Conservation (phyloP, 2,113 vertebrate species). For the Clarias macrocephalus region DNA sequence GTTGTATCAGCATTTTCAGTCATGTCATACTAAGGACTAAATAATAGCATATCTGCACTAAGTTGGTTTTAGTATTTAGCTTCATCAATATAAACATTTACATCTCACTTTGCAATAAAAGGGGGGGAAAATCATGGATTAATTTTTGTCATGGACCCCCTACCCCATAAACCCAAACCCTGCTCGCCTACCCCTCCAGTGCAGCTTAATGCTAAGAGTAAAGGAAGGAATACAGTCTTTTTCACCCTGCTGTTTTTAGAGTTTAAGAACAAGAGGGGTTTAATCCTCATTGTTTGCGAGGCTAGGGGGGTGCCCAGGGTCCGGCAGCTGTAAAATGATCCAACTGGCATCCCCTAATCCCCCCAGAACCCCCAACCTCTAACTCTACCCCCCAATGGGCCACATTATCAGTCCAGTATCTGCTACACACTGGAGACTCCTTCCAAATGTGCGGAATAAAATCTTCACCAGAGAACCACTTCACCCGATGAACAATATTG, state of each 20-base stretch:
- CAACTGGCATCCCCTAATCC: slow-evolving; percentile 74
- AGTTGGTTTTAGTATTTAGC: background rate
- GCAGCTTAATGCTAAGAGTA: slow-evolving; percentile 57
- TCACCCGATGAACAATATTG: background rate
- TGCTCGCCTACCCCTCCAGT: slow-evolving; percentile 54
- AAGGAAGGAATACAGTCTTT: slow-evolving; percentile 73
- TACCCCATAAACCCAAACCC: slow-evolving; percentile 49
- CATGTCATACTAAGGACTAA: background rate
- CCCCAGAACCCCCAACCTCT: slow-evolving; percentile 59
- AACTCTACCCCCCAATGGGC: slow-evolving; percentile 32
- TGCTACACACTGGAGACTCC: slow-evolving; percentile 47
- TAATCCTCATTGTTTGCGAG: slow-evolving; percentile 79
- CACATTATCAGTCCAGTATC: slow-evolving; percentile 47
- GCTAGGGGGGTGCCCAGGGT: slow-evolving; percentile 66
- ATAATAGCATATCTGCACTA: background rate
- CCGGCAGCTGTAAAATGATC: slow-evolving; percentile 78
- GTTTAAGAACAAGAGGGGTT: slow-evolving; percentile 79
- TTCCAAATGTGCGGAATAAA: slow-evolving; percentile 17
- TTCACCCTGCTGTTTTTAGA: slow-evolving; percentile 71
- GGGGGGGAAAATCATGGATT: slow-evolving; percentile 72
- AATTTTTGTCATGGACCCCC: slow-evolving; percentile 74
- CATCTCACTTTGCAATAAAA: slow-evolving; percentile 72
- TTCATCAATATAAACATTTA: slow-evolving; percentile 48
- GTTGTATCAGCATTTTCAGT: background rate
- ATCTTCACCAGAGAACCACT: background rate